phyloP scores from a whole-genome alignment of 2,888 invertebrate genomes.

The Encarsia formosa region DNA sequence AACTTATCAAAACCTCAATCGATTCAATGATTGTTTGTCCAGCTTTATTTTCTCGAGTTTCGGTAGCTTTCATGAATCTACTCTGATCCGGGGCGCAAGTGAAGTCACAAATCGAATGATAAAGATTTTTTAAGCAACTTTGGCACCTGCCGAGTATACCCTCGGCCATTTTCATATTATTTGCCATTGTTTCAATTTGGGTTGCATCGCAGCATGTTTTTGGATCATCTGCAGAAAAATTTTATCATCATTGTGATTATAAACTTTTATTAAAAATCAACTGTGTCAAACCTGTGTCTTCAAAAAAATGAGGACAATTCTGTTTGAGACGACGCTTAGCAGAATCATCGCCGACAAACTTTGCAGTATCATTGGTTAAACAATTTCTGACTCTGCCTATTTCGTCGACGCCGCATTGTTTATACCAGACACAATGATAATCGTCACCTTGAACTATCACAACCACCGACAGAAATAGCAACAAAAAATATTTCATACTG shows the following conservation, averaged over 20 bases:
- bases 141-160: constrained; percentile 75
- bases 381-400: constrained; percentile 48
- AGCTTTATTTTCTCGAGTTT: background rate
- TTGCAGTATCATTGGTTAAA: constrained; percentile 46
- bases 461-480: background rate
- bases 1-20: constrained; percentile 21
- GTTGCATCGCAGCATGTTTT: constrained; percentile 60
- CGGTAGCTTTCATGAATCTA: constrained; percentile 53
- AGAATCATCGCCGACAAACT: constrained; percentile 42
- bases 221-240: constrained; percentile 46
- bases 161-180: constrained; percentile 60
- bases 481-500: too few species aligned
- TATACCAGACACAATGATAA: constrained; percentile 60
- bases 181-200: constrained; percentile 57
- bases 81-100: constrained; percentile 75
- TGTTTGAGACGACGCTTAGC: constrained; percentile 53
- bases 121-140: constrained; percentile 74
- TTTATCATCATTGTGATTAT: background rate
- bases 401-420: constrained; percentile 49
- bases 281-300: constrained; percentile 40
- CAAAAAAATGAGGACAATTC: constrained; percentile 62
- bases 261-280: background rate
- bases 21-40: constrained; percentile 18
- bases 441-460: constrained; percentile 4
- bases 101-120: constrained; percentile 72